phyloP scores from a whole-genome alignment of 2,797 vertebrate genomes.

The Eupleurogrammus muticus region DNA sequence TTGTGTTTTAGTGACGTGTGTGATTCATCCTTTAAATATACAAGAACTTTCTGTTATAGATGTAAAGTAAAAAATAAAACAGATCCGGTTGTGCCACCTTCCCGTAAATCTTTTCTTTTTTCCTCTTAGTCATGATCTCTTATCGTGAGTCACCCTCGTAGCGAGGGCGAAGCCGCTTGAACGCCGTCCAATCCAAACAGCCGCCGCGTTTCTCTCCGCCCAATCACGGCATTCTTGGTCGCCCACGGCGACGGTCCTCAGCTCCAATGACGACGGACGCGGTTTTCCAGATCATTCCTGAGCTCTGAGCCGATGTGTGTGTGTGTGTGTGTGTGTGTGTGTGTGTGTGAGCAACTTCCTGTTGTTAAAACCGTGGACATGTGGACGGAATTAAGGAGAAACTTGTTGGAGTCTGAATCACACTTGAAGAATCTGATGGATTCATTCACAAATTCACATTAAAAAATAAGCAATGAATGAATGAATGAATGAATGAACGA shows the following conservation, averaged over 20 bases:
- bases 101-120: conserved; percentile 48
- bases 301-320: conserved; percentile 39
- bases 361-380: too few species aligned
- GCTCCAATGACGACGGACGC: conserved; percentile 41
- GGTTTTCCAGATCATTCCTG: conserved; percentile 71
- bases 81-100: conserved; percentile 42
- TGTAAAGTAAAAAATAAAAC: too few species aligned
- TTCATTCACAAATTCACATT: too few species aligned
- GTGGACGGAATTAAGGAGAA: too few species aligned
- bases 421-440: too few species aligned
- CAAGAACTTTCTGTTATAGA: too few species aligned
- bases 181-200: conserved; percentile 55
- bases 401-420: too few species aligned
- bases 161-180: conserved; percentile 39
- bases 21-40: too few species aligned
- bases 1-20: conserved; percentile 11
- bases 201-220: conserved; percentile 12
- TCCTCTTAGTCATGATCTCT: conserved; percentile 50
- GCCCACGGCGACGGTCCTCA: conserved; percentile 43
- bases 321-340: conserved; percentile 9
- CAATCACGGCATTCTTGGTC: conserved; percentile 45
- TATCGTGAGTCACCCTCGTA: conserved; percentile 49
- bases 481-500: too few species aligned
- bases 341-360: neutral
- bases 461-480: too few species aligned